phyloP scores from a whole-genome alignment of 2,797 vertebrate genomes.

The Cryptoblepharus egeriae region DNA sequence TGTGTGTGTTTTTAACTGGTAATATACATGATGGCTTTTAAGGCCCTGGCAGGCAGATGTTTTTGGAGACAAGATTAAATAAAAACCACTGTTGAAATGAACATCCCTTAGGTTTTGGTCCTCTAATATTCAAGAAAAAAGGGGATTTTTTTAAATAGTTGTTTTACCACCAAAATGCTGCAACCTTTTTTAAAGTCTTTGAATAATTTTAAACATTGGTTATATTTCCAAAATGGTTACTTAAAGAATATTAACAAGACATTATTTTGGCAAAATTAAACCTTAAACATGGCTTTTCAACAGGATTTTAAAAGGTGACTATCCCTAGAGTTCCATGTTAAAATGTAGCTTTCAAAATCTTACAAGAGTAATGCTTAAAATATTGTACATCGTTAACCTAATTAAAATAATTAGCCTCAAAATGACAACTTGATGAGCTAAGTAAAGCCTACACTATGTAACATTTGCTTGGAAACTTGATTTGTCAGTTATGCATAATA shows the following conservation, averaged over 20 bases:
- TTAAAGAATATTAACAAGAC: conserved; percentile 85
- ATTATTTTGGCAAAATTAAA: conserved; percentile 93
- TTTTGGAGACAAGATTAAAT: conserved; percentile 80
- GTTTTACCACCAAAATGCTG: conserved; percentile 81
- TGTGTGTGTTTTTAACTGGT: conserved; percentile 66
- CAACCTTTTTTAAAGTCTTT: conserved; percentile 73
- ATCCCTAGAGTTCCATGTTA: conserved; percentile 89
- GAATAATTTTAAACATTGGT: conserved; percentile 82
- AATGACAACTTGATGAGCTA: conserved; percentile 91
- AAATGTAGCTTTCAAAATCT: conserved; percentile 92
- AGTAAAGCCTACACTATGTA: conserved; percentile 96
- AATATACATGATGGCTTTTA: conserved; percentile 84
- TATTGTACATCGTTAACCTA: conserved; percentile 93
- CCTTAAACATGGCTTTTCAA: conserved; percentile 92
- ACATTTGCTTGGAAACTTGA: conserved; percentile 92
- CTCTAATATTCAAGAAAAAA: conserved; percentile 83
- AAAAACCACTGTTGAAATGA: conserved; percentile 81
- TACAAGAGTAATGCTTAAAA: conserved; percentile 94
- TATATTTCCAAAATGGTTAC: conserved; percentile 83
- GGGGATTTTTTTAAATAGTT: conserved; percentile 77
- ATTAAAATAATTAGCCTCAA: conserved; percentile 95
- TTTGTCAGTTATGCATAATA: conserved; percentile 93
- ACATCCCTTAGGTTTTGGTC: conserved; percentile 85
- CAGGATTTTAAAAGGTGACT: conserved; percentile 94
- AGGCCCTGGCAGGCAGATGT: conserved; percentile 79